Conservation (phyloP, 2,888 invertebrate genomes). For the Steinernema carpocapsae region DNA sequence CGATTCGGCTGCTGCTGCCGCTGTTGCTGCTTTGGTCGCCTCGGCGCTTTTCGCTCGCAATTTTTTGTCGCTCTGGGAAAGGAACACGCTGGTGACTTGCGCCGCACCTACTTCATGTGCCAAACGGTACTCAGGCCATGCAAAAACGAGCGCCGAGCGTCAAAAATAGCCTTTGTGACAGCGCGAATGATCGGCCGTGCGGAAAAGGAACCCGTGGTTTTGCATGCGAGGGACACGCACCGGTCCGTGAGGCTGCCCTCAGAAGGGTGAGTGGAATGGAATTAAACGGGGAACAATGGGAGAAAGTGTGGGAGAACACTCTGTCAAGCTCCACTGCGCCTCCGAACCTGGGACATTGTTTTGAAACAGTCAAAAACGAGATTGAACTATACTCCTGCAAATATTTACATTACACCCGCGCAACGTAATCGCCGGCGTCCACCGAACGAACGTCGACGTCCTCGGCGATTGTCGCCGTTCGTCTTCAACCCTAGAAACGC, state of each 20-base stretch:
- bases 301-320: neutral
- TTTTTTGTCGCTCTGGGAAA: constrained; percentile 33
- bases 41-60: constrained; percentile 20
- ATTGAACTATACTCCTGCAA: constrained; percentile 21
- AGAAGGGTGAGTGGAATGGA: constrained; percentile 8
- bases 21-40: neutral
- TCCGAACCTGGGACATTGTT: constrained; percentile 11
- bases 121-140: constrained; percentile 24
- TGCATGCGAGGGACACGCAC: neutral
- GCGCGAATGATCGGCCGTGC: constrained; percentile 22
- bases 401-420: constrained; percentile 34
- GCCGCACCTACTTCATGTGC: constrained; percentile 29
- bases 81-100: neutral
- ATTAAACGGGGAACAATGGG: constrained; percentile 13
- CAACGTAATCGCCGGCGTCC: constrained; percentile 27
- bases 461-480: neutral
- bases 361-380: constrained; percentile 35
- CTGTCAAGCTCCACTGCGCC: constrained; percentile 18
- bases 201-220: constrained; percentile 20
- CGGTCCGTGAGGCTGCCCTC: neutral
- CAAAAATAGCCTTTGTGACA: constrained; percentile 31
- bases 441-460: constrained; percentile 1
- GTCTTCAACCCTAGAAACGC: neutral
- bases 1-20: neutral
- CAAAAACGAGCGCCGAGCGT: constrained; percentile 7